A percentile compares a stretch with the other conserved stretches of the same genome.
Evolutionary conservation across 2,113 vertebrate genomes (phyloP).

Genomic region (Grus americana): DNA sequence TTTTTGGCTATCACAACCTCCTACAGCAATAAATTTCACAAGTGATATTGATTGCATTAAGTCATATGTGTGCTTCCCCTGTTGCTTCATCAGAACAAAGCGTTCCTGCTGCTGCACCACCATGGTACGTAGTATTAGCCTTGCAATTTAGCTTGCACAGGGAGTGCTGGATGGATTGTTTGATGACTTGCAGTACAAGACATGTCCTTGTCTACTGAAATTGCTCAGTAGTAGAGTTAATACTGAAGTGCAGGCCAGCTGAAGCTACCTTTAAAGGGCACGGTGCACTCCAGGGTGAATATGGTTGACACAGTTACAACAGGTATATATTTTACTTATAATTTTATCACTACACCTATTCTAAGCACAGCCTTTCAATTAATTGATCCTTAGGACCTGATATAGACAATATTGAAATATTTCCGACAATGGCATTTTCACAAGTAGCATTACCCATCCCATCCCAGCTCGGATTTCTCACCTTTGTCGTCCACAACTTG

Average conservation of each 20-base stretch:
- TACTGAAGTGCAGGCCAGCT: not conserved
- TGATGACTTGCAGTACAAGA: not conserved
- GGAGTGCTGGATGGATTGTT: not conserved
- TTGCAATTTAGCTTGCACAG: not conserved
- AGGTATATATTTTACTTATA: not conserved
- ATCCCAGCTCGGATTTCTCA: slow-evolving; percentile 48
- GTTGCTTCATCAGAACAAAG: slow-evolving; percentile 5
- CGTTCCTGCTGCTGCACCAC: not conserved
- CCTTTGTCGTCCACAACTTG: slow-evolving; percentile 98
- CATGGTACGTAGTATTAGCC: not conserved
- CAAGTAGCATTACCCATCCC: not conserved
- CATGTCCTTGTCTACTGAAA: not conserved
- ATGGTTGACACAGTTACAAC: not conserved
- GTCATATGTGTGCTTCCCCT: fast-evolving
- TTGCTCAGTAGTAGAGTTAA: not conserved
- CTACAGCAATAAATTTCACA: not conserved
- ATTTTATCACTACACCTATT: not conserved
- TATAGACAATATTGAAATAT: not conserved
- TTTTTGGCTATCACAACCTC: not conserved
- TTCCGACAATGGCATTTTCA: not conserved
- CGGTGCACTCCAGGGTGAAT: not conserved
- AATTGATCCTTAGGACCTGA: not conserved
- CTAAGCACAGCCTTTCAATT: not conserved
- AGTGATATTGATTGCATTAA: not conserved
- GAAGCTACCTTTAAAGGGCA: not conserved